Evolutionary conservation across 1,140 invertebrate species (phyloP).

Genomic region (Scaptomyza montana): DNA sequence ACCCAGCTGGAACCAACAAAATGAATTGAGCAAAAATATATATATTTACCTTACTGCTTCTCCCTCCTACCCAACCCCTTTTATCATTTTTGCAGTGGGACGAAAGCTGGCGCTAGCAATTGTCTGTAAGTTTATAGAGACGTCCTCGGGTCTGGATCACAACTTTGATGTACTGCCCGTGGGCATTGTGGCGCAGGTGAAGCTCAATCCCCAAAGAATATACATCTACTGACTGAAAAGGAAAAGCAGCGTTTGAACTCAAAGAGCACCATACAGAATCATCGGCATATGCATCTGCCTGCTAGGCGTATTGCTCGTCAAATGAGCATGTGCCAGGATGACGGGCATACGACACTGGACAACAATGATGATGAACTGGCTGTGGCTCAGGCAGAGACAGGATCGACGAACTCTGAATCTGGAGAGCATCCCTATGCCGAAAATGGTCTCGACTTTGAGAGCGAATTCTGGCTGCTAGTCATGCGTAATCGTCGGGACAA

Average conservation of each 20-base stretch:
- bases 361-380: conserved; percentile 13
- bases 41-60: too few relatives aligned
- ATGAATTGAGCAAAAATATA: too few relatives aligned
- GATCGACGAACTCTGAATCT: conserved; percentile 73
- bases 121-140: conserved; percentile 92
- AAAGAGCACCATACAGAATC: too few relatives aligned
- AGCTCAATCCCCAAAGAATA: too few relatives aligned
- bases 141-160: conserved; percentile 91
- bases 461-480: conserved; percentile 68
- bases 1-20: neutral
- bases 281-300: conserved; percentile 69
- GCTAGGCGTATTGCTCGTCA: conserved; percentile 65
- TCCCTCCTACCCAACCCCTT: too few relatives aligned
- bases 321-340: conserved; percentile 58
- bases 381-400: conserved; percentile 10
- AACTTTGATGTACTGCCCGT: conserved; percentile 93
- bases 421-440: conserved; percentile 67
- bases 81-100: conserved; percentile 86
- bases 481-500: conserved; percentile 19
- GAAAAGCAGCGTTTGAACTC: too few relatives aligned
- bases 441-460: conserved; percentile 14
- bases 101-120: conserved; percentile 88
- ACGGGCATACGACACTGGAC: conserved; percentile 38
- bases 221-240: too few relatives aligned
- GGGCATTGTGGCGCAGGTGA: too few relatives aligned